Base-by-base conservation (phyloP, 2,113 vertebrate genomes). In the Xiphorhynchus elegans region DNA sequence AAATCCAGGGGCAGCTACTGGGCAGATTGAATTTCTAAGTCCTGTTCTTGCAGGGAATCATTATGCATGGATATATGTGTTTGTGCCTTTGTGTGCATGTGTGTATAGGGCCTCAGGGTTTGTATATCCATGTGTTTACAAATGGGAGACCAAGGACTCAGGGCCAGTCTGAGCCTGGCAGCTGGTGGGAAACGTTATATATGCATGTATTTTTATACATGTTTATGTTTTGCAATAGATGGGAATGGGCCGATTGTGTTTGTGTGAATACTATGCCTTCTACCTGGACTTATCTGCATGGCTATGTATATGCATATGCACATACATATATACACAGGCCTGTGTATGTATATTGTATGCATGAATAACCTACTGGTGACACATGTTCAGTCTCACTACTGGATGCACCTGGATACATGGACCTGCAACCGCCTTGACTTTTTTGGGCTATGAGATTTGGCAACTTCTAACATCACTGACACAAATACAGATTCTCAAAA, bases 11-110 rank as follows among this genome's bases (percentile, higher is more conserved):
- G 19, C 56, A 59, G 29, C 16, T 42, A 49, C 42, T 20, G 7
- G 4, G 13, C 17, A 79, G 44, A n/a, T 17, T 13, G 25, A 47
- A 31, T n/a, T 69, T 74, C 37, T 52, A 75, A 56, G 19, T 7
- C 20, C 14, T 35, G 23, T 28, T 35, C 7, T 37, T 69, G 18
- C 13, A 47, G 11, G 28, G 37, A 87, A 62, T 12, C 7, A 15
- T 5, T 42, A 13, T 13, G 10, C 1, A 5, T 47, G 13, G 2
- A 3, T 24, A 10, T 4, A 1, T 25, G 20, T 1, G 3, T 35
- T 10, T 8, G 6, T 31, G 9, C 33, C 10, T 15, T 5, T 39
- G 33, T 10, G 23, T 50, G 6, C 35, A 21, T 18, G 20, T 14
- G 15, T 31, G 37, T 11, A 13, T 4, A 85, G 15, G 23, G 49